phyloP scores from a whole-genome alignment of 2,797 vertebrate genomes.

The Brotula barbata region DNA sequence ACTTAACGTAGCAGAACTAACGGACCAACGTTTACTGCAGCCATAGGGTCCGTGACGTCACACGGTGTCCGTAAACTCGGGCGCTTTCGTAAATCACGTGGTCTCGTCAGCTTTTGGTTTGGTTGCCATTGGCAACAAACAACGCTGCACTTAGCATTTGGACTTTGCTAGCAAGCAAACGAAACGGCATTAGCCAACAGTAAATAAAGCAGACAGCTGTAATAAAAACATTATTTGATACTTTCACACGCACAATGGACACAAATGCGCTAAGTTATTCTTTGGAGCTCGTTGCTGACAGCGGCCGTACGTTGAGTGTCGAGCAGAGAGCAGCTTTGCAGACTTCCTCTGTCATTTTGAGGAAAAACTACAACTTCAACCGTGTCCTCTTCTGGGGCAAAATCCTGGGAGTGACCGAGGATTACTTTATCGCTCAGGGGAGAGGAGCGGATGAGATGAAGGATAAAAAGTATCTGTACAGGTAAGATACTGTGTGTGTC shows the following conservation, averaged over 20 bases:
- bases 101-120: too few species aligned
- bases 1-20: too few species aligned
- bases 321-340: constrained; percentile 84
- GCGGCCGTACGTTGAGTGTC: constrained; percentile 79
- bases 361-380: constrained; percentile 84
- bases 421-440: constrained; percentile 91
- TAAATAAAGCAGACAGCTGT: too few species aligned
- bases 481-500: constrained; percentile 70
- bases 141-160: neutral
- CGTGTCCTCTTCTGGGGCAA: constrained; percentile 91
- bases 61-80: too few species aligned
- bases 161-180: too few species aligned
- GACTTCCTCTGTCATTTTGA: constrained; percentile 82
- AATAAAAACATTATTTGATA: neutral
- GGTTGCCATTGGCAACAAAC: constrained; percentile 47
- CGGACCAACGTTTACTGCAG: too few species aligned
- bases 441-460: constrained; percentile 82
- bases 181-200: too few species aligned
- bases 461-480: constrained; percentile 84
- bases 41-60: too few species aligned
- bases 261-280: constrained; percentile 71
- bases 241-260: constrained; percentile 80
- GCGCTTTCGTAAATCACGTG: too few species aligned
- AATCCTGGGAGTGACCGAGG: constrained; percentile 81
- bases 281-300: constrained; percentile 80